phyloP scores from a whole-genome alignment of 2,888 invertebrate species.

The Leptogaster cylindrica region DNA sequence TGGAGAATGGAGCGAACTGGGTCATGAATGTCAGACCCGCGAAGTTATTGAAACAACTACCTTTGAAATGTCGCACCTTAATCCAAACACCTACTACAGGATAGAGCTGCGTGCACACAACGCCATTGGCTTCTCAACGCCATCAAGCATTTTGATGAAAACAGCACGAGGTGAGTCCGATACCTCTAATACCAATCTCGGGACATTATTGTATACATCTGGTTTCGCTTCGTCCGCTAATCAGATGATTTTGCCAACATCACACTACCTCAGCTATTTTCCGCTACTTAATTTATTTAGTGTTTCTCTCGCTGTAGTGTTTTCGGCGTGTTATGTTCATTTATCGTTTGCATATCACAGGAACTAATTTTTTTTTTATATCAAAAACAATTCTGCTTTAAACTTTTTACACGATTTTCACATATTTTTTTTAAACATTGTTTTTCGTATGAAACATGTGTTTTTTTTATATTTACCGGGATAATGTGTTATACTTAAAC shows the following conservation, averaged over 20 bases:
- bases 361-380: slow-evolving; percentile 7
- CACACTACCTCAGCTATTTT: slow-evolving; percentile 36
- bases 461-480: too few species aligned
- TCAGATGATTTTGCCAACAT: slow-evolving; percentile 39
- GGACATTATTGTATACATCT: slow-evolving; percentile 62
- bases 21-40: slow-evolving; percentile 66
- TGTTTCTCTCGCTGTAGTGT: slow-evolving; percentile 51
- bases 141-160: slow-evolving; percentile 79
- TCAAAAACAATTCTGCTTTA: neutral
- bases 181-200: slow-evolving; percentile 59
- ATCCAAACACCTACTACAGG: slow-evolving; percentile 81
- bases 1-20: slow-evolving; percentile 70
- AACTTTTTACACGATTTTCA: neutral
- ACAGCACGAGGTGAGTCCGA: slow-evolving; percentile 86
- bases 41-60: slow-evolving; percentile 71
- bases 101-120: slow-evolving; percentile 87
- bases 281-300: slow-evolving; percentile 54
- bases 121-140: slow-evolving; percentile 79
- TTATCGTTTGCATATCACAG: slow-evolving; percentile 33
- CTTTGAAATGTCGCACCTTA: slow-evolving; percentile 72
- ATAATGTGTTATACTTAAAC: too few species aligned
- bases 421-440: neutral
- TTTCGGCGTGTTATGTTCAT: slow-evolving; percentile 30
- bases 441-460: neutral
- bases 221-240: slow-evolving; percentile 59